phyloP scores from a whole-genome alignment of 2,797 vertebrate genomes.

The Euthynnus affinis region DNA sequence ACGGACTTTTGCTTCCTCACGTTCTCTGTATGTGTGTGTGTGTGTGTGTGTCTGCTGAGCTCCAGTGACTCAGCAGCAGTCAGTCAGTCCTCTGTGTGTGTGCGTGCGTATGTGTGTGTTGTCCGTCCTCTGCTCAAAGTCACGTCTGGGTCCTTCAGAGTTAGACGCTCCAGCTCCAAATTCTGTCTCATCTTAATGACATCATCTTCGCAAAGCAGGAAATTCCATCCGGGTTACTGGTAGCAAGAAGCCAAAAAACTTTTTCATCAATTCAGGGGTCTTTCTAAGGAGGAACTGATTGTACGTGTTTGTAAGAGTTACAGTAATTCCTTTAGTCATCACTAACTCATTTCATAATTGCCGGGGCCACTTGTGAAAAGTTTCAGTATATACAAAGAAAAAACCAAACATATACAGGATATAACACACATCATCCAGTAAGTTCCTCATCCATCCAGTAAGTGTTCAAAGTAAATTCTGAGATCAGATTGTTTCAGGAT shows the following conservation, averaged over 20 bases:
- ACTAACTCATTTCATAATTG: slow-evolving; percentile 19
- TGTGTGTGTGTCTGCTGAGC: slow-evolving; percentile 55
- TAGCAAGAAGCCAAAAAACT: slow-evolving; percentile 33
- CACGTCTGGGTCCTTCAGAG: slow-evolving; percentile 78
- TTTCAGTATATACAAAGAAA: slow-evolving; percentile 12
- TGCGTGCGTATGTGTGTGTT: slow-evolving; percentile 39
- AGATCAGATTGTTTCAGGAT: slow-evolving; percentile 18
- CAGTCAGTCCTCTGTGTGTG: slow-evolving; percentile 56
- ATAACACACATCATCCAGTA: background rate
- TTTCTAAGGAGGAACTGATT: slow-evolving; percentile 70
- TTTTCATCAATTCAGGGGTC: slow-evolving; percentile 57
- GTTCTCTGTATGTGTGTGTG: slow-evolving; percentile 34
- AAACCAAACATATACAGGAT: background rate
- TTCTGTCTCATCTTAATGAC: slow-evolving; percentile 75
- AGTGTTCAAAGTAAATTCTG: slow-evolving; percentile 33
- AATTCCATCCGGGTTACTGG: slow-evolving; percentile 66
- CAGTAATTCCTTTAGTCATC: slow-evolving; percentile 43
- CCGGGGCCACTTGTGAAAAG: background rate
- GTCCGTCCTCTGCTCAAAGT: slow-evolving; percentile 82
- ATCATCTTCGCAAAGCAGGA: slow-evolving; percentile 66
- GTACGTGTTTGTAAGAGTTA: slow-evolving; percentile 15
- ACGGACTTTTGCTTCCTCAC: slow-evolving; percentile 46
- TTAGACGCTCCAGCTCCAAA: slow-evolving; percentile 58
- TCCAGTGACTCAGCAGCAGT: slow-evolving; percentile 82
- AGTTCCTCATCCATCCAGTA: slow-evolving; percentile 49